Evolutionary conservation across 2,113 vertebrate species (phyloP), one percentile per base, ranked within the genome.

Genomic region (Cavia aperea): DNA sequence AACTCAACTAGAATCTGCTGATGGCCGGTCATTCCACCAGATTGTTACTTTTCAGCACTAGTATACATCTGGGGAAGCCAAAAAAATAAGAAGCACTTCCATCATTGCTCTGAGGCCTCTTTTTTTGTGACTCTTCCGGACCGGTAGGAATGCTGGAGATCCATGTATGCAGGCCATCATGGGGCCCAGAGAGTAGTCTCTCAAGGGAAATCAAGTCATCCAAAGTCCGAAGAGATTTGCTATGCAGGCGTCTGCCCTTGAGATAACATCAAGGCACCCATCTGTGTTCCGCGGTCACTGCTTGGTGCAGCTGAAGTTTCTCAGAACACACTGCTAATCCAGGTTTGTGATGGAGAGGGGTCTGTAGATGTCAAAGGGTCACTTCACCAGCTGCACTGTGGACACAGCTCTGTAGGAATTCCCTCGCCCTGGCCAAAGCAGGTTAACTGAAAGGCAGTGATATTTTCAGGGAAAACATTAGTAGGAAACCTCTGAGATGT

Each of bases 1-100:
- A 63, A 88, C 63, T 95, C 83, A 91, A 91, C 78, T 96, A 94
- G 91, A 96, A 95, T 90, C 49, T 77, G 81, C 87, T 90, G 33
- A 70, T 60, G 85, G 70, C 66, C 89, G 39, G 24, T 79, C 77
- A 88, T 93, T 75, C 65, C 68, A 81, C 63, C 62, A 46, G 92
- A 91, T 75, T 88, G 72, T 93, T 94, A 90, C 93, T 95, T 94
- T 88, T 72, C 81, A 93, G 81, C 58, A 78, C 81, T 91, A 92
- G 72, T 82, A 70, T 58, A 63, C 31, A 19, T 65, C 68, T 23
- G 56, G 46, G 70, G 72, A 92, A 92, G 81, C 43, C 81, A 95
- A 68, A 81, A 49, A 60, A 93, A 92, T 68, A 85, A 92, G 92
- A 95, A n/a, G 31, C 3, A 6, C n/a, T 93, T 87, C 36, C 33